Evolutionary conservation across 2,797 vertebrate species (phyloP).

Genomic region (Melanotaenia pygmaea): DNA sequence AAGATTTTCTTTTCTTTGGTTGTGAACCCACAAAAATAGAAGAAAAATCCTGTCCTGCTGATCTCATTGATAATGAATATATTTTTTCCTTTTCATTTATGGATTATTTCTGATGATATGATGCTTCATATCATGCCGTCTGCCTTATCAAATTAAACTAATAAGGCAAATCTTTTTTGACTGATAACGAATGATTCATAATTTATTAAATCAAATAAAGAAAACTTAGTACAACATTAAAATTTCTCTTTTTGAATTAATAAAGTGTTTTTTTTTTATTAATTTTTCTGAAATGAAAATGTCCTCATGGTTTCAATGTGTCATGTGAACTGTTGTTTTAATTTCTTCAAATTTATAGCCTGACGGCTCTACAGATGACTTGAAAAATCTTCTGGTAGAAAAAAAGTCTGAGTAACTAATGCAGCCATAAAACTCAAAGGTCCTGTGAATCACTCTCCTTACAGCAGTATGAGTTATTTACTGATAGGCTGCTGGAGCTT

Average conservation of each 20-base stretch:
- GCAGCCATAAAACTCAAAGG: background rate
- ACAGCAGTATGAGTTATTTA: background rate
- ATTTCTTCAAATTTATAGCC: background rate
- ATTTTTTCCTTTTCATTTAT: background rate
- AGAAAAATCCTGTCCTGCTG: background rate
- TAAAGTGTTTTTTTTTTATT: no score
- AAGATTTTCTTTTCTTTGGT: background rate
- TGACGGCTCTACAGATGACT: background rate
- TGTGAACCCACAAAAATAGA: slow-evolving; percentile 3
- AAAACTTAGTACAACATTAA: no score
- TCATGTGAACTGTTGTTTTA: background rate
- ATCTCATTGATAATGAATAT: slow-evolving; percentile 2
- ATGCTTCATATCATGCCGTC: background rate
- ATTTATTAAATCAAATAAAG: no score
- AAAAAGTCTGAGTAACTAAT: background rate
- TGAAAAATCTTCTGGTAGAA: background rate
- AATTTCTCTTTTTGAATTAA: no score
- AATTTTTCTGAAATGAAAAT: background rate
- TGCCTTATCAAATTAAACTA: background rate
- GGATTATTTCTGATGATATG: background rate
- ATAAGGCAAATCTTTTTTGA: no score
- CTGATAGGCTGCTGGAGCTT: background rate
- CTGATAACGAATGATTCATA: no score
- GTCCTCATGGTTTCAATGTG: background rate
- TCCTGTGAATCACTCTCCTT: background rate